A percentile compares a stretch with the other conserved stretches of the same genome.
Conservation (phyloP, 2,113 vertebrate genomes). For the Chaetops frenatus region DNA sequence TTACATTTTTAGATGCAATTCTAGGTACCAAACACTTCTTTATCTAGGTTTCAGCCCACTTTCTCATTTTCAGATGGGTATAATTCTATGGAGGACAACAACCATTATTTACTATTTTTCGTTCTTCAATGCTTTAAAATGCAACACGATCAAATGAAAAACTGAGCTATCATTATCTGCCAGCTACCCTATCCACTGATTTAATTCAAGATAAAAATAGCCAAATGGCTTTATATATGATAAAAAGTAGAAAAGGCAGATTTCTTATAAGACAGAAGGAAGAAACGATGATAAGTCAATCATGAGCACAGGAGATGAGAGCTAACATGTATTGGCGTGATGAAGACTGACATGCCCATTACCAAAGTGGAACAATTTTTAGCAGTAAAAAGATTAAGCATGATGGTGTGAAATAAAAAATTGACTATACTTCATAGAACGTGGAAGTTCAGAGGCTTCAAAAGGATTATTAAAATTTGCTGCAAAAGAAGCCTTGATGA, state of each 20-base stretch:
- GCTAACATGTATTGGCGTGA: not conserved
- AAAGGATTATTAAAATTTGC: not conserved
- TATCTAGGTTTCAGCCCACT: not conserved
- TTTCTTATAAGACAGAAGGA: not conserved
- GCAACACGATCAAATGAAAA: not conserved
- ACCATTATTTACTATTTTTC: not conserved
- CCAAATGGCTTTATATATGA: not conserved
- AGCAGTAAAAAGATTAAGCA: not conserved
- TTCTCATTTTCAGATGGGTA: not conserved
- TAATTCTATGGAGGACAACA: not conserved
- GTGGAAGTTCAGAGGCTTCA: not conserved
- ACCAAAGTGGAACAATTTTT: not conserved
- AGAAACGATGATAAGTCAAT: not conserved
- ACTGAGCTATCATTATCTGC: not conserved
- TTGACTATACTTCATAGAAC: not conserved
- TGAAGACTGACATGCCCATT: slow-evolving; percentile 11
- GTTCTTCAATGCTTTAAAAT: not conserved
- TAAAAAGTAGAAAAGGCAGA: not conserved
- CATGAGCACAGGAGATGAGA: not conserved
- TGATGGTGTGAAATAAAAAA: not conserved
- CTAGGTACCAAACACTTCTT: not conserved
- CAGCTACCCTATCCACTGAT: not conserved
- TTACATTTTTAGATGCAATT: not conserved
- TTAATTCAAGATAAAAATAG: slow-evolving; percentile 2
- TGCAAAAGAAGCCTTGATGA: not conserved